Evolutionary conservation across 2,113 vertebrate genomes (phyloP).

Genomic region (Macrotus californicus): DNA sequence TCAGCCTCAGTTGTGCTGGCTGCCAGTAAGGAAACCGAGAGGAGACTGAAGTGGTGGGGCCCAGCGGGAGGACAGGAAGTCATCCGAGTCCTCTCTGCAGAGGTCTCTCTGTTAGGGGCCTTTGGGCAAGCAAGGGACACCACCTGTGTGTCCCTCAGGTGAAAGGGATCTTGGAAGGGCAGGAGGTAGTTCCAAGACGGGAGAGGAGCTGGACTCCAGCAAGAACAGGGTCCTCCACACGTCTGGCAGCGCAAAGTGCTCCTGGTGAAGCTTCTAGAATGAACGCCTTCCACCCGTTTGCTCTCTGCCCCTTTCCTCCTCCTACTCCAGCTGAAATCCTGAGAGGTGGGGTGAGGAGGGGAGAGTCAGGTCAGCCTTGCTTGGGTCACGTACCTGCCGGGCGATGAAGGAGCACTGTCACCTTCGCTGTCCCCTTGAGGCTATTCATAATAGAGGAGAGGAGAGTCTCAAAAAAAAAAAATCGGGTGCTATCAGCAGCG

Average conservation of each 20-base stretch:
- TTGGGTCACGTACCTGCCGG: too few species aligned
- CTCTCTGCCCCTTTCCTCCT: not conserved
- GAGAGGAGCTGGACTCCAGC: not conserved
- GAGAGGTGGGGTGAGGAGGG: fast-evolving
- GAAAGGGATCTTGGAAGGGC: not conserved
- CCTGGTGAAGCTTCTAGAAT: not conserved
- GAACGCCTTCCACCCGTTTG: not conserved
- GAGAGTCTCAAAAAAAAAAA: not conserved
- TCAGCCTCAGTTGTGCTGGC: fast-evolving
- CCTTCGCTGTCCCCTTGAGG: not conserved
- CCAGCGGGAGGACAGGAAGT: too few species aligned
- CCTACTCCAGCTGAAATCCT: not conserved
- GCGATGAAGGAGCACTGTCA: not conserved
- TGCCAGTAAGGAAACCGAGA: not conserved
- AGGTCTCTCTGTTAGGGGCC: not conserved
- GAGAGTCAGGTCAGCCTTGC: not conserved
- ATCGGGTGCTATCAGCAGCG: not conserved
- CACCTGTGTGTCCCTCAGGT: not conserved
- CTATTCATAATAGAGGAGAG: not conserved
- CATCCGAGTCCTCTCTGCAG: fast-evolving
- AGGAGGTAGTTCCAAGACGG: not conserved
- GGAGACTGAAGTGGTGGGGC: too few species aligned
- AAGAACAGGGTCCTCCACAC: not conserved
- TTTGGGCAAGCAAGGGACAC: not conserved
- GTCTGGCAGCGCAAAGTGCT: too few species aligned